A percentile compares a stretch with the other conserved stretches of the same genome.
Conservation (phyloP, 2,888 invertebrate genomes). For the Parnassius mnemosyne region DNA sequence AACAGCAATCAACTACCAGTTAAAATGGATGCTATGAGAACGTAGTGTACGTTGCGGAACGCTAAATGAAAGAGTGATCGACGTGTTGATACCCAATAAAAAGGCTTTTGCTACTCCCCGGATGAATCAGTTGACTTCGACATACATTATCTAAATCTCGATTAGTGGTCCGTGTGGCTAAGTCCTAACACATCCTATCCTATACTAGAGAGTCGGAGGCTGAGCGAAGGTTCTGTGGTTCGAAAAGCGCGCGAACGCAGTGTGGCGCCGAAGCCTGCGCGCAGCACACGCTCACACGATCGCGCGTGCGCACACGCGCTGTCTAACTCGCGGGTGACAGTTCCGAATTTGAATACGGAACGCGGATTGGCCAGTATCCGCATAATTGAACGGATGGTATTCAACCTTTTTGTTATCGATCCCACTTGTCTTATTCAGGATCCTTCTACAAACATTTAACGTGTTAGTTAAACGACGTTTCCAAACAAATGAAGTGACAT, state of each 20-base stretch:
- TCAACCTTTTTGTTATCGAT: conserved; percentile 49
- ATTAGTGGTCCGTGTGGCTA: conserved; percentile 28
- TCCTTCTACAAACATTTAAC: conserved; percentile 18
- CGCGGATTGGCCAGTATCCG: conserved; percentile 25
- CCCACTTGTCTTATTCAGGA: conserved; percentile 38
- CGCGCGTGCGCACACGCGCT: conserved; percentile 59
- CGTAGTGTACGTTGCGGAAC: too few relatives aligned
- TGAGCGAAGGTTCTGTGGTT: conserved; percentile 69
- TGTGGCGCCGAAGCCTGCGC: conserved; percentile 74
- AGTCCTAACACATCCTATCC: conserved; percentile 56
- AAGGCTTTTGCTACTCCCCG: background rate
- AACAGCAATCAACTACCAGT: too few relatives aligned
- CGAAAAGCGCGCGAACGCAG: conserved; percentile 80
- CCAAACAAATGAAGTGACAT: conserved; percentile 38
- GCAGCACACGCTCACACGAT: conserved; percentile 72
- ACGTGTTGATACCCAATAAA: background rate
- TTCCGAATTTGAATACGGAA: conserved; percentile 53
- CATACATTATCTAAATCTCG: conserved; percentile 40
- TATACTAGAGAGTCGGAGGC: conserved; percentile 51
- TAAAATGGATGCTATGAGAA: too few relatives aligned
- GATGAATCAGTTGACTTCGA: conserved; percentile 29
- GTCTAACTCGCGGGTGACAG: conserved; percentile 60
- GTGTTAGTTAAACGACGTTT: conserved; percentile 10
- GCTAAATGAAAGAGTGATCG: background rate
- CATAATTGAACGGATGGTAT: conserved; percentile 61